Percentiles rank a stretch among this genome's conserved stretches.
phyloP scores from a whole-genome alignment of 2,797 vertebrate genomes.

The Melanotaenia parkinsoni region DNA sequence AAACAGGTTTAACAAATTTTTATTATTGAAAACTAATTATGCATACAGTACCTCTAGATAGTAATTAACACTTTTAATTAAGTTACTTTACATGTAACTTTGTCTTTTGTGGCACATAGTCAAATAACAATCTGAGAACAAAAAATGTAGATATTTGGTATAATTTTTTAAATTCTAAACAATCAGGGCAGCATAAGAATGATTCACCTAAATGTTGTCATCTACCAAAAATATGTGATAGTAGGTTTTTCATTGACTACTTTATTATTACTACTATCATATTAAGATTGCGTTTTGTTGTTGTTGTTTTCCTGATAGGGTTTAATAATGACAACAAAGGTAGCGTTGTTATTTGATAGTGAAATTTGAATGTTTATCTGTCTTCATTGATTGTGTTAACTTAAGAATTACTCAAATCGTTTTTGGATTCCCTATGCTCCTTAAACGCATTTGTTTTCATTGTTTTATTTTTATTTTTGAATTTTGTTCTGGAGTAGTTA shows the following conservation, averaged over 20 bases:
- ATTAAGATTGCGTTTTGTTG: not conserved
- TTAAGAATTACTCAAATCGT: not conserved
- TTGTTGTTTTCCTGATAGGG: not conserved
- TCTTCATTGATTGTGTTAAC: not conserved
- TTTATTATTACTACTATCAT: not conserved
- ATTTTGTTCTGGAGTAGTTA: not conserved
- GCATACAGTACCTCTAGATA: no score
- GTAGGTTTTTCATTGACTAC: not conserved
- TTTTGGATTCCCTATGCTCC: not conserved
- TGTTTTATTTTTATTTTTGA: not conserved
- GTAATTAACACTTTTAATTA: not conserved
- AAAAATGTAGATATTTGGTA: not conserved
- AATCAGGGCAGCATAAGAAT: not conserved
- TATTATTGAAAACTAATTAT: not conserved
- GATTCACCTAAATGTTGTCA: not conserved
- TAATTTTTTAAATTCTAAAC: conserved; percentile 3
- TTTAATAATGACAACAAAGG: not conserved
- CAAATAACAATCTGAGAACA: not conserved
- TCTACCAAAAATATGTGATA: not conserved
- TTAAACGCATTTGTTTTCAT: not conserved
- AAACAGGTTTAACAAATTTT: not conserved
- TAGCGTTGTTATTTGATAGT: not conserved
- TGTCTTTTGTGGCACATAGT: not conserved
- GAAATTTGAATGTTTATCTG: not conserved
- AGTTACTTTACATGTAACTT: not conserved